phyloP scores from a whole-genome alignment of 1,140 invertebrate species.

The Trachelipus rathkii region DNA sequence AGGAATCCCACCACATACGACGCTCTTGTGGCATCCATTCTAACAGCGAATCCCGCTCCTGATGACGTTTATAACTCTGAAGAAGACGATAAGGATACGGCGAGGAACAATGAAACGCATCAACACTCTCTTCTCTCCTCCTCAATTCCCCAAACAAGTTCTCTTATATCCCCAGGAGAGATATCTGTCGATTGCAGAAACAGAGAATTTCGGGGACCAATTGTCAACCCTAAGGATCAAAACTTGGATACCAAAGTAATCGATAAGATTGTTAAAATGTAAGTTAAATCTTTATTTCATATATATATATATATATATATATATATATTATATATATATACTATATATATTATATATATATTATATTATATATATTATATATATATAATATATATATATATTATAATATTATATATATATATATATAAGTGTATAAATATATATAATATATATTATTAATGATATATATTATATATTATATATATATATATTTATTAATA shows the following conservation, averaged over 20 bases:
- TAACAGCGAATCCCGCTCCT: background rate
- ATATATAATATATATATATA: constrained; percentile 14
- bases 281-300: background rate
- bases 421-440: no score
- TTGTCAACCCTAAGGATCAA: background rate
- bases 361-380: no score
- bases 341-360: constrained; percentile 12
- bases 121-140: background rate
- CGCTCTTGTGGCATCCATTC: background rate
- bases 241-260: background rate
- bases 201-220: background rate
- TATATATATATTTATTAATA: no score
- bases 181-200: background rate
- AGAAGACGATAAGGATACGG: background rate
- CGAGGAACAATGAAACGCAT: background rate
- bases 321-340: constrained; percentile 1
- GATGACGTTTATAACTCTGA: background rate
- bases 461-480: no score
- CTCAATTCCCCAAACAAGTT: background rate
- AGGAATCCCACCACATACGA: background rate
- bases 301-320: background rate
- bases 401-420: background rate
- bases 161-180: background rate
- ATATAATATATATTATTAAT: no score
- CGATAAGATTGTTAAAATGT: background rate